phyloP scores from a whole-genome alignment of 1,140 invertebrate genomes.

The Sarcophaga bullata region DNA sequence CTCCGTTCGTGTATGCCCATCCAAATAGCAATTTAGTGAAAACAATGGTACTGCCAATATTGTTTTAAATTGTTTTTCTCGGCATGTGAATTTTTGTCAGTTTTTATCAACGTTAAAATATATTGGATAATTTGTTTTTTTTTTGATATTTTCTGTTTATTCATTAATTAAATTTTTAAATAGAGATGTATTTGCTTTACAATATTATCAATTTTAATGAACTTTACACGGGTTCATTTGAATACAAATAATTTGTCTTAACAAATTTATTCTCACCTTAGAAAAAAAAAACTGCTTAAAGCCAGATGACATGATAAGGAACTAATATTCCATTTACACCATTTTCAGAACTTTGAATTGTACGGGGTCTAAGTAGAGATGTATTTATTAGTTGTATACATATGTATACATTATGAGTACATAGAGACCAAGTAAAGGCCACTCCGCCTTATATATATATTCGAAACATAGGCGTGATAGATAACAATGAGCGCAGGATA shows the following conservation, averaged over 20 bases:
- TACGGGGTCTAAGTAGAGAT: too few species aligned
- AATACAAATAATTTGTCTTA: slow-evolving; percentile 2
- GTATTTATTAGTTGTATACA: too few species aligned
- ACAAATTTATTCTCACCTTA: slow-evolving; percentile 17
- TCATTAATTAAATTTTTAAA: slow-evolving; percentile 25
- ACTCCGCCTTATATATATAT: too few species aligned
- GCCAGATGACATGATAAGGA: not conserved
- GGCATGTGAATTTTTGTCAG: slow-evolving; percentile 12
- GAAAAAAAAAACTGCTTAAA: slow-evolving; percentile 1
- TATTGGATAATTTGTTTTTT: not conserved
- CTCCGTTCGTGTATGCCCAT: not conserved
- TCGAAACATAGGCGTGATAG: too few species aligned
- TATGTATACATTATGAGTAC: too few species aligned
- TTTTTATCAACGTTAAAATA: slow-evolving; percentile 4
- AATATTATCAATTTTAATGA: not conserved
- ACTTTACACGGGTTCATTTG: slow-evolving; percentile 4
- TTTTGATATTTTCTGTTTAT: not conserved
- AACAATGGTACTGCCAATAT: not conserved
- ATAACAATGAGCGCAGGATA: too few species aligned
- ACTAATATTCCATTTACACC: too few species aligned
- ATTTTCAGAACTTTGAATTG: too few species aligned
- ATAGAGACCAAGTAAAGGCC: too few species aligned
- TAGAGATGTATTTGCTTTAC: not conserved
- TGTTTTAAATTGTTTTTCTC: not conserved
- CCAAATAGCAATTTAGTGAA: not conserved